Percentiles rank a stretch among this genome's conserved stretches.
These are phyloP conservation scores for Euproctis similis DNA, from an alignment of 2,888 invertebrate species.

Conservation along the genomic window DNA sequence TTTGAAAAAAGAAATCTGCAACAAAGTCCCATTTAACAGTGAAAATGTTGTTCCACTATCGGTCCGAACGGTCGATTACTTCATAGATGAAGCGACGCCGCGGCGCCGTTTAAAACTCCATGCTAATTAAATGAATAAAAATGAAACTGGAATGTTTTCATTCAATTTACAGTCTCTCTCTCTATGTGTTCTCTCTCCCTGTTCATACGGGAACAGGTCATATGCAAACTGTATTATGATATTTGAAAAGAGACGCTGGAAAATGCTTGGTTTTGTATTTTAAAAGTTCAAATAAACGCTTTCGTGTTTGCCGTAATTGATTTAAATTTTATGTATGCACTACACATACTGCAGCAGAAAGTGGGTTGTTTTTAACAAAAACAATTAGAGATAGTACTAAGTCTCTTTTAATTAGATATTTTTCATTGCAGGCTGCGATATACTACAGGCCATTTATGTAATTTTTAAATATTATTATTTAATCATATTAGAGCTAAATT, in stretches of 20 bases:
- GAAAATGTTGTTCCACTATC: conserved; percentile 38
- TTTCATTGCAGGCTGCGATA: no score
- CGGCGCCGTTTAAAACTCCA: conserved; percentile 63
- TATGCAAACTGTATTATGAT: conserved; percentile 50
- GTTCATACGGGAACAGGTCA: conserved; percentile 35
- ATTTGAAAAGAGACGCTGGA: conserved; percentile 34
- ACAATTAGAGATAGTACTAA: no score
- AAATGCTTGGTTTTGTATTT: no score
- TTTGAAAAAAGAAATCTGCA: conserved; percentile 21
- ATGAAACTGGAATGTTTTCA: conserved; percentile 70
- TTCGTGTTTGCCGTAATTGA: no score
- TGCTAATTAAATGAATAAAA: conserved; percentile 71
- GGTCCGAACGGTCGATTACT: conserved; percentile 47
- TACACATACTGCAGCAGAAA: no score
- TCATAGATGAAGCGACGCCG: conserved; percentile 39
- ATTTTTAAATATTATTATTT: no score
- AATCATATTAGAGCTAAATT: no score
- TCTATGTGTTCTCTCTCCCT: conserved; percentile 39
- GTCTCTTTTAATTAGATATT: no score
- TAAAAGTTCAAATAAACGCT: no score
- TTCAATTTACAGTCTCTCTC: conserved; percentile 66
- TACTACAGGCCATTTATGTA: no score
- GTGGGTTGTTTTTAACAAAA: no score
- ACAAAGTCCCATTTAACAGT: conserved; percentile 24
- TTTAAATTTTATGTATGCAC: no score